Evolutionary conservation across 1,140 invertebrate genomes (phyloP), one percentile per base, ranked within the genome.

Genomic region (Monochamus saltuarius): DNA sequence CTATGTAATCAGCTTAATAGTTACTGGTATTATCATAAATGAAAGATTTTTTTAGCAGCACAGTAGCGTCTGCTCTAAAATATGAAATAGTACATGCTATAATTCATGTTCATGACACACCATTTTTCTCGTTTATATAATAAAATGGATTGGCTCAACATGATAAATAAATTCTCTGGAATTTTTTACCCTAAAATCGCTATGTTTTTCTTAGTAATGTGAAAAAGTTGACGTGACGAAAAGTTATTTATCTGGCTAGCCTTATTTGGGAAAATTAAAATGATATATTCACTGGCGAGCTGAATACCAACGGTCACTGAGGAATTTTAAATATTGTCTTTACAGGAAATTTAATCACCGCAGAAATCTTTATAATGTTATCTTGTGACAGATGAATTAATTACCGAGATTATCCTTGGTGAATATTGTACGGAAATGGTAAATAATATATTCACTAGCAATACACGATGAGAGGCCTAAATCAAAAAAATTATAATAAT

Each of bases 41-140:
- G 53, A 55, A 55, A 55, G 53, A 40, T 55, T 55, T 55, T 55
- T 55, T 55, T 29, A 29, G 6, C 2, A 55, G 46, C 45, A 29
- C 45, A 58, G 36, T 22, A 39, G 45, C 39, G 39, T 47, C 50
- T 45, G 38, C 38, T 49, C 38, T 47, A 49, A 59, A 59, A 59
- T 43, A 59, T 59, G 57, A 59, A 59, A 59, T 59, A 59, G 51
- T 59, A 59, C 57, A 59, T 36, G 38, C 47, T 59, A 59, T 59
- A 51, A 59, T 47, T 59, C 57, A 59, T 59, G 57, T 40, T 51
- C 57, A 42, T 59, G 57, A 59, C 57, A 59, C 57, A 49, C 45
- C 57, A 59, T 59, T 59, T 59, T 59, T 59, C 57, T 59, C 57
- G 50, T 59, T 52, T 59, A 49, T 51, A 59, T 29, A 59, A 59